phyloP scores from a whole-genome alignment of 2,888 invertebrate species.

The Drosophila koepferae region DNA sequence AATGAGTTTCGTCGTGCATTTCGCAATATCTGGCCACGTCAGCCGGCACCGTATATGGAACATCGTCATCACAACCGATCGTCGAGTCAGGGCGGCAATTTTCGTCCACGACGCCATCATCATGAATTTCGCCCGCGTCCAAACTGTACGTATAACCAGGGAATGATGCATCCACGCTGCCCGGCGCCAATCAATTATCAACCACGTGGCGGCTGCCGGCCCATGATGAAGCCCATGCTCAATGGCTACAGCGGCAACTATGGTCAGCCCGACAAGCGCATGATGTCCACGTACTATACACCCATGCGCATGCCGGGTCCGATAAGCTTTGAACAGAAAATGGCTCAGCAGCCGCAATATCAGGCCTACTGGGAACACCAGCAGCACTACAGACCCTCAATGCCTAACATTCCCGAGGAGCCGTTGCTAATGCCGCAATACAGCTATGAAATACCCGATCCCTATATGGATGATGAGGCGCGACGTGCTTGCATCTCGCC shows the following conservation, averaged over 20 bases:
- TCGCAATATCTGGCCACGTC: not conserved
- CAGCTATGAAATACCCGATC: accelerated
- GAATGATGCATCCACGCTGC: not conserved
- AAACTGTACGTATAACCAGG: not conserved
- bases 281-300: not conserved
- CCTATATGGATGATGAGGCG: not conserved
- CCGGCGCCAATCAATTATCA: not conserved
- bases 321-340: not conserved
- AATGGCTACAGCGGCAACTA: not conserved
- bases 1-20: not conserved
- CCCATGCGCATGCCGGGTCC: not conserved
- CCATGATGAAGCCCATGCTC: not conserved
- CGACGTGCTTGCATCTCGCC: not conserved
- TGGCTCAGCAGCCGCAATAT: not conserved
- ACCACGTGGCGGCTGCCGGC: not conserved
- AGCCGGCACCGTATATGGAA: not conserved
- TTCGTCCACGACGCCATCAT: constrained; percentile 8
- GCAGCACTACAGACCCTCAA: not conserved
- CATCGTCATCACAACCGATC: not conserved
- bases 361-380: not conserved
- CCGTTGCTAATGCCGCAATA: accelerated
- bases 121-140: not conserved
- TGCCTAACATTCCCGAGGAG: not conserved
- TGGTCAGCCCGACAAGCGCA: not conserved
- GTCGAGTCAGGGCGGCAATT: not conserved